Percentiles rank a stretch among this genome's conserved stretches.
These are phyloP conservation scores for Dasypolia templi DNA, from an alignment of 2,888 invertebrate genomes.

Conservation along the genomic window DNA sequence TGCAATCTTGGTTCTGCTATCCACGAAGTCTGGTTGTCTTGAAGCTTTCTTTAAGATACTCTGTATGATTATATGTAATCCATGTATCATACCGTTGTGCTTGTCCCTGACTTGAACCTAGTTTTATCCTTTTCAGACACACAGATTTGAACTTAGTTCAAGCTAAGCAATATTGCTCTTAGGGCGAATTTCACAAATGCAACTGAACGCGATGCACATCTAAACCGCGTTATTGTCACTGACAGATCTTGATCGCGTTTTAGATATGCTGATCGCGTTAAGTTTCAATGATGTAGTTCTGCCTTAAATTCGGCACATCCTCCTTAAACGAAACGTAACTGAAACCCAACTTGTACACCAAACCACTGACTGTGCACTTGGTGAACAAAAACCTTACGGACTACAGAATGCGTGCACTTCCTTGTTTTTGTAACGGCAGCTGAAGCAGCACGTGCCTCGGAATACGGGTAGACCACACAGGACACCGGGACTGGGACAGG, in stretches of 20 bases:
- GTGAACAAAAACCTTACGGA: slow-evolving; percentile 55
- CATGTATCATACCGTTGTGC: neutral
- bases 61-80: no score
- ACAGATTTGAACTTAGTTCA: neutral
- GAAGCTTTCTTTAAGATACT: neutral
- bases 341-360: slow-evolving; percentile 58
- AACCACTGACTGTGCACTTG: slow-evolving; percentile 61
- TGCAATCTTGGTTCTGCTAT: neutral
- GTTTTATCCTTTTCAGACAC: neutral
- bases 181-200: neutral
- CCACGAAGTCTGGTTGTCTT: neutral
- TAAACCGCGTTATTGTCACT: neutral
- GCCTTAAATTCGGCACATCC: slow-evolving; percentile 24
- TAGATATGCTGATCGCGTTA: neutral
- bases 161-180: neutral
- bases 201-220: neutral
- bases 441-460: slow-evolving; percentile 82
- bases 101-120: neutral
- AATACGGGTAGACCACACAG: slow-evolving; percentile 74
- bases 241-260: neutral
- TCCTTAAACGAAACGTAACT: slow-evolving; percentile 30
- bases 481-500: slow-evolving; percentile 9
- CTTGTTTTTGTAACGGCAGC: slow-evolving; percentile 84
- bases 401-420: slow-evolving; percentile 79
- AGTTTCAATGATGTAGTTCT: neutral